Conservation (phyloP, 2,113 vertebrate species). For the Phylloscopus trochiloides region DNA sequence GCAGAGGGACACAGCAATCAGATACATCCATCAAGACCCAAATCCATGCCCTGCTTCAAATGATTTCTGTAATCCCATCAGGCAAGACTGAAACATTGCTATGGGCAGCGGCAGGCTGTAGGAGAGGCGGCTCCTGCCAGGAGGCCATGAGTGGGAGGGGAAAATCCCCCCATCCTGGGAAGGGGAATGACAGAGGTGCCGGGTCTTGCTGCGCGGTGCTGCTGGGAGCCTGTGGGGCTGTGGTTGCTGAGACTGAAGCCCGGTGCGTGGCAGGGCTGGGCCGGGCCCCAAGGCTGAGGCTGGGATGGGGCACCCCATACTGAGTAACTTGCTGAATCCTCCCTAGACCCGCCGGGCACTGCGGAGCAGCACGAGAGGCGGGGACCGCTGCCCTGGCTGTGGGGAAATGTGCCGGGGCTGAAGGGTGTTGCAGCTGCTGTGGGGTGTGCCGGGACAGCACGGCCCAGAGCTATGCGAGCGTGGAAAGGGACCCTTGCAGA, state of each 20-base stretch:
- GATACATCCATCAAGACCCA: background rate
- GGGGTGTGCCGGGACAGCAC: background rate
- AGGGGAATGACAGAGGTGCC: background rate
- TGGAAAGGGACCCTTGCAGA: background rate
- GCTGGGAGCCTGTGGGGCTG: background rate
- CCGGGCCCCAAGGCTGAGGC: background rate
- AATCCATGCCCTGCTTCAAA: background rate
- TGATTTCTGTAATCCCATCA: constrained; percentile 30
- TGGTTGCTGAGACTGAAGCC: background rate
- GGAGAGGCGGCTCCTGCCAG: background rate
- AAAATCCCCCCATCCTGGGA: background rate
- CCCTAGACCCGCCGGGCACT: background rate
- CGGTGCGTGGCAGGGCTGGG: background rate
- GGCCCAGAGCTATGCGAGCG: fast-evolving
- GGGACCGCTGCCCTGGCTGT: background rate
- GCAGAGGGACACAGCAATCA: background rate
- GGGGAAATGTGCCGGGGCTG: background rate
- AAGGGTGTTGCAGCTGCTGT: background rate
- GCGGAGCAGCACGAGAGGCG: background rate
- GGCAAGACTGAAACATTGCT: background rate
- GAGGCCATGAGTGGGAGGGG: background rate
- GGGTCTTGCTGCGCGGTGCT: background rate
- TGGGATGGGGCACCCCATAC: background rate
- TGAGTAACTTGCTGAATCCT: background rate
- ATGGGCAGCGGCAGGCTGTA: background rate